Percentiles rank a stretch among this genome's conserved stretches.
Conservation (phyloP, 2,888 invertebrate genomes). For the Ashinkailepas kermadecensis region DNA sequence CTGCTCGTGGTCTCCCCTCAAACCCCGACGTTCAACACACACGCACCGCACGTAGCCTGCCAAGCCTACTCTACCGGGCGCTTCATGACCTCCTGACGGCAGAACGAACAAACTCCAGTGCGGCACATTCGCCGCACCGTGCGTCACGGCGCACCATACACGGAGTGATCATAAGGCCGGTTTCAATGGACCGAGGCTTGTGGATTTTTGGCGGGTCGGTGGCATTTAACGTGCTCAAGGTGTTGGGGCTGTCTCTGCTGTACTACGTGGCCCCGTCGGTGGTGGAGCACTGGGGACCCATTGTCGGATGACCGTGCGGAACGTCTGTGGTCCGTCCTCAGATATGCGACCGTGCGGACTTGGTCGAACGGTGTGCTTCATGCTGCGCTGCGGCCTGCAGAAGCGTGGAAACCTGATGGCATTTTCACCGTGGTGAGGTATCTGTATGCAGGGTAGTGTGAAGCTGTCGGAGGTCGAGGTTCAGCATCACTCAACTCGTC, state of each 20-base stretch:
- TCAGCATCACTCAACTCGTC: no score
- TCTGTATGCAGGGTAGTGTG: no score
- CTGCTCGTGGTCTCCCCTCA: no score
- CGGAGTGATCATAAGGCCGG: background rate
- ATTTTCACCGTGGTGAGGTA: no score
- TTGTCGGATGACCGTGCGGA: background rate
- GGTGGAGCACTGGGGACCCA: background rate
- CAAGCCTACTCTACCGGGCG: background rate
- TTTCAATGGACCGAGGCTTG: background rate
- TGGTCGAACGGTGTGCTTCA: no score
- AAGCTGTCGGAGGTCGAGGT: no score
- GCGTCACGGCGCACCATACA: background rate
- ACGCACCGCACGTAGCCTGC: no score
- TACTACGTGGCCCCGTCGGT: background rate
- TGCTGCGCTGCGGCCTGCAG: no score
- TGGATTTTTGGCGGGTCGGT: background rate
- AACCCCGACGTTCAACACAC: no score
- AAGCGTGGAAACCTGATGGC: no score
- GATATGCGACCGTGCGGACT: no score
- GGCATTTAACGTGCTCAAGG: conserved; percentile 2
- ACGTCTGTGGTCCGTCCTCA: no score
- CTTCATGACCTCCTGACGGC: background rate
- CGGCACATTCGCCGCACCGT: background rate
- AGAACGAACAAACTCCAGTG: background rate
- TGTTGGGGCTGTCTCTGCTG: background rate